Evolutionary conservation across 2,113 vertebrate genomes (phyloP).

Genomic region (Macquaria australasica): DNA sequence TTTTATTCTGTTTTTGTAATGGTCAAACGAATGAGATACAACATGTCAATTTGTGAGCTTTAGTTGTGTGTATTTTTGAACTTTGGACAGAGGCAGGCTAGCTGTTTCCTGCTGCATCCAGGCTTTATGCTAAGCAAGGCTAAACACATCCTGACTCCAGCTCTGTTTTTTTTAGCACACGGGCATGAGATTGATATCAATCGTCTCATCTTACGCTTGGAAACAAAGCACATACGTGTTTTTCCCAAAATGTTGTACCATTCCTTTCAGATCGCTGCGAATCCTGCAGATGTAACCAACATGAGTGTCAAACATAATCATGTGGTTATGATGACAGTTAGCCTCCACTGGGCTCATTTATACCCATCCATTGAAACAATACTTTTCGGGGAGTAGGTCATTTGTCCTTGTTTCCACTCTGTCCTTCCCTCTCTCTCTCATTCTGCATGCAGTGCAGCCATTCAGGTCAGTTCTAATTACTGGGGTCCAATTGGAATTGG

Average conservation of each 20-base stretch:
- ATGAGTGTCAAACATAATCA: slow-evolving; percentile 46
- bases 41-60: background rate
- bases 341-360: slow-evolving; percentile 23
- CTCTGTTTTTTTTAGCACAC: background rate
- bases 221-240: background rate
- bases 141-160: background rate
- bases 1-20: background rate
- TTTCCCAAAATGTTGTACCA: background rate
- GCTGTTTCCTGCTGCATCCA: background rate
- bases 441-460: slow-evolving; percentile 75
- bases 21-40: background rate
- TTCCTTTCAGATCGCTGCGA: background rate
- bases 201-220: background rate
- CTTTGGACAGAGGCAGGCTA: background rate
- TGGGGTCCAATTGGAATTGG: slow-evolving; percentile 82
- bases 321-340: slow-evolving; percentile 27
- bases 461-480: slow-evolving; percentile 85
- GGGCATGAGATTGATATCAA: background rate
- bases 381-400: slow-evolving; percentile 54
- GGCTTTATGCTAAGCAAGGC: background rate
- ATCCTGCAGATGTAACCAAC: background rate
- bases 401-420: slow-evolving; percentile 66
- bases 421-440: slow-evolving; percentile 54
- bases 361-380: slow-evolving; percentile 4
- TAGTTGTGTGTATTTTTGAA: background rate